Percentiles rank a stretch among this genome's conserved stretches.
Conservation (phyloP, 2,888 invertebrate genomes). For the Caenorhabditis panamensis region DNA sequence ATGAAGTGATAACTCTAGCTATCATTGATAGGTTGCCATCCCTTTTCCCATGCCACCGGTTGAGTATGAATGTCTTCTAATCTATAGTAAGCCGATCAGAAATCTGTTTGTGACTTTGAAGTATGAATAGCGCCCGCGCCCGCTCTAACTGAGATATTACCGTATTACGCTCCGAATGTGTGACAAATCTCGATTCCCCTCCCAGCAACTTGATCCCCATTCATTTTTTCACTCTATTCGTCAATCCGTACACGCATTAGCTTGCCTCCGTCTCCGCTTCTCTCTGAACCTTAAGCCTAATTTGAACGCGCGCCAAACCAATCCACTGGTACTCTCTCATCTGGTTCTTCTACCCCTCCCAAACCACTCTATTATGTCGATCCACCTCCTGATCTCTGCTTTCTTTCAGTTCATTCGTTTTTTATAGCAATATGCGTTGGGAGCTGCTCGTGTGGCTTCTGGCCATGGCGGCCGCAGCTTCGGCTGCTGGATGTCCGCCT, state of each 20-base stretch:
- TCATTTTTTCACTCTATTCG: constrained; percentile 9
- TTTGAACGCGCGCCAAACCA: constrained; percentile 57
- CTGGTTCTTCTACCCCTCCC: constrained; percentile 17
- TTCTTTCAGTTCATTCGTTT: constrained; percentile 6
- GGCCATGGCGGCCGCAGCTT: constrained; percentile 25
- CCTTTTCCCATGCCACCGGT: not conserved
- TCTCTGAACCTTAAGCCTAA: constrained; percentile 51
- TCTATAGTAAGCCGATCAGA: not conserved
- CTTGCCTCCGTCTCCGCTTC: constrained; percentile 27
- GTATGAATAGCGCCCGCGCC: too few relatives aligned
- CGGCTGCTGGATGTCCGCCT: constrained; percentile 68
- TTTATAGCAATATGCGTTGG: constrained; percentile 49
- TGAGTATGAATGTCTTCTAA: not conserved
- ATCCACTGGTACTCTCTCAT: constrained; percentile 28
- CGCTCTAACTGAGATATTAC: too few relatives aligned
- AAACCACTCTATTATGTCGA: constrained; percentile 16
- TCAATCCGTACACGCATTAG: constrained; percentile 33
- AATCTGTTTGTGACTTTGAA: not conserved
- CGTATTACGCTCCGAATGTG: constrained; percentile 30
- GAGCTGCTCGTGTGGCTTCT: constrained; percentile 53
- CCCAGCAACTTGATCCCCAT: not conserved
- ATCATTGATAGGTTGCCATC: too few relatives aligned
- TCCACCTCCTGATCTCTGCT: constrained; percentile 2
- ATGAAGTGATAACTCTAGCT: not conserved
- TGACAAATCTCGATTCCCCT: constrained; percentile 51